phyloP scores from a whole-genome alignment of 2,888 invertebrate species.

The Stenotaenia linearis region DNA sequence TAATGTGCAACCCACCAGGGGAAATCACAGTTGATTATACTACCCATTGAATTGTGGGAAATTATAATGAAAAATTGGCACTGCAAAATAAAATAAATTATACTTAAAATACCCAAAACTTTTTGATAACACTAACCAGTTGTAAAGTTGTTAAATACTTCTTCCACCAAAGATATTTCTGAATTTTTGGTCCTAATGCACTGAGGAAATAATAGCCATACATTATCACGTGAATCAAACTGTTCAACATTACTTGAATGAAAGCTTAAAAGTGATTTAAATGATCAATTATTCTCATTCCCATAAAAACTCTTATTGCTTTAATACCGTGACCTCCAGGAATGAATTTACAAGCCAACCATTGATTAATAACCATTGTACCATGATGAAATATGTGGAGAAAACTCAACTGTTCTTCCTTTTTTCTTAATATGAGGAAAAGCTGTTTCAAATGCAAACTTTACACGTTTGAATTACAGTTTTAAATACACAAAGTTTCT shows the following conservation, averaged over 20 bases:
- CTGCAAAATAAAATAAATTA: no score
- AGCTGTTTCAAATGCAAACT: not conserved
- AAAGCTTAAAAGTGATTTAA: not conserved
- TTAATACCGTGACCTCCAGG: slow-evolving; percentile 16
- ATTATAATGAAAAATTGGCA: not conserved
- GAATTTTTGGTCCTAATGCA: not conserved
- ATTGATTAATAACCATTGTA: slow-evolving; percentile 17
- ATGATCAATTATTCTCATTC: not conserved
- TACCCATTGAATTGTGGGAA: not conserved
- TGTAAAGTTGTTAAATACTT: slow-evolving; percentile 6
- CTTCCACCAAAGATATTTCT: not conserved
- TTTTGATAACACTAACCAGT: not conserved
- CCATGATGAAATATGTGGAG: slow-evolving; percentile 10
- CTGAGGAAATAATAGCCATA: not conserved
- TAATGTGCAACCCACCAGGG: not conserved
- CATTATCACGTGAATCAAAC: not conserved
- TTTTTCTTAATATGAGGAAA: slow-evolving; percentile 12
- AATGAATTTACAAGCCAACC: slow-evolving; percentile 1
- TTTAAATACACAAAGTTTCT: no score
- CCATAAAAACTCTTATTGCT: not conserved
- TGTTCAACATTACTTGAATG: not conserved
- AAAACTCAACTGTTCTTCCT: not conserved
- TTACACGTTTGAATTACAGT: no score
- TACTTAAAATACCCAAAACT: no score
- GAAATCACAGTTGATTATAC: not conserved